These are phyloP conservation scores for Plectrocnemia conspersa DNA, from an alignment of 1,140 invertebrate genomes.

Conservation along the genomic window DNA sequence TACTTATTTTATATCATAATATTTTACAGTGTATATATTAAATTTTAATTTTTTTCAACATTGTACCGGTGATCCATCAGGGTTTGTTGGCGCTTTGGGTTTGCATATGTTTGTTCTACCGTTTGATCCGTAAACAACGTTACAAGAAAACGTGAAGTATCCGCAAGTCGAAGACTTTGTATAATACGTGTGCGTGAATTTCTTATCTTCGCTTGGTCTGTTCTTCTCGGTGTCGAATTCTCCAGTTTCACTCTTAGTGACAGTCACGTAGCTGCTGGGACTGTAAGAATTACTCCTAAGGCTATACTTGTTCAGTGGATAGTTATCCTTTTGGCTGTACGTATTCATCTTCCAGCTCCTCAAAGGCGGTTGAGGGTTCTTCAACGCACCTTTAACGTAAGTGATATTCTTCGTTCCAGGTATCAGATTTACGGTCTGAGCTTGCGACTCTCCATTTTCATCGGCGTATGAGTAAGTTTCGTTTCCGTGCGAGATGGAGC, in stretches of 20 bases:
- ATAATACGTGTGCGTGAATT: conserved; percentile 71
- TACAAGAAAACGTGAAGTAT: conserved; percentile 79
- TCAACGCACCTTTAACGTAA: conserved; percentile 41
- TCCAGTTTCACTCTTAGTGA: conserved; percentile 72
- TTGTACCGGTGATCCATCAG: conserved; percentile 47
- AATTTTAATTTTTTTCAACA: conserved; percentile 38
- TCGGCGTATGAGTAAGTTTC: conserved; percentile 53
- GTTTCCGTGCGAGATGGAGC: conserved; percentile 55
- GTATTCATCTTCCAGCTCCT: conserved; percentile 46
- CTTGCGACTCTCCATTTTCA: conserved; percentile 57
- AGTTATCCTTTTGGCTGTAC: conserved; percentile 40
- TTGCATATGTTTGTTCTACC: conserved; percentile 74
- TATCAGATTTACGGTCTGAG: conserved; percentile 58
- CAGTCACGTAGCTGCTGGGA: conserved; percentile 59
- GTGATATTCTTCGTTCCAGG: conserved; percentile 54
- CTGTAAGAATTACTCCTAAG: conserved; percentile 31
- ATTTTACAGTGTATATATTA: too few relatives aligned
- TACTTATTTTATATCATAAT: too few relatives aligned
- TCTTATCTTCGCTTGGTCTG: conserved; percentile 55
- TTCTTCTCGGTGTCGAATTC: conserved; percentile 55
- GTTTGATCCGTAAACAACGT: conserved; percentile 68
- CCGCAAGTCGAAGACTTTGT: conserved; percentile 80
- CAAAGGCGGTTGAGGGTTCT: conserved; percentile 39
- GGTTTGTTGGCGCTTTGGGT: conserved; percentile 57
- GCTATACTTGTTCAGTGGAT: conserved; percentile 37